Conservation (phyloP, 2,888 invertebrate species). For the Cheilosia scutellata region DNA sequence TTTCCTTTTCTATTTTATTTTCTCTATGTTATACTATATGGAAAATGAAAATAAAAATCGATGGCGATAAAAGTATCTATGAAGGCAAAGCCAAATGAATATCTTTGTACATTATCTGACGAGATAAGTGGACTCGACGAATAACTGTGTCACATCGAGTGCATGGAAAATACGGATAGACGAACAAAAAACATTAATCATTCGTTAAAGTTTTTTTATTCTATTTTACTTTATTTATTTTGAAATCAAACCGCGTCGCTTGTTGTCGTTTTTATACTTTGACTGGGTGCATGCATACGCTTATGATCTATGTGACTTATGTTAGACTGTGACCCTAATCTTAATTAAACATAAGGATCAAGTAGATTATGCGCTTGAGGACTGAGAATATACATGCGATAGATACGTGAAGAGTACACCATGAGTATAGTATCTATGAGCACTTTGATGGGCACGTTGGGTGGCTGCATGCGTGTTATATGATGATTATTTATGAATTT, state of each 20-base stretch:
- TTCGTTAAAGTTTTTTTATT: conserved; percentile 38
- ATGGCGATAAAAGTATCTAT: conserved; percentile 54
- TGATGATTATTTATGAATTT: conserved; percentile 59
- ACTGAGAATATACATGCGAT: conserved; percentile 38
- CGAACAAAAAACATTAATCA: conserved; percentile 62
- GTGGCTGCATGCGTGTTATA: conserved; percentile 51
- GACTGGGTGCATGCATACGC: conserved; percentile 17
- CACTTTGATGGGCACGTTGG: conserved; percentile 23
- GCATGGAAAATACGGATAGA: conserved; percentile 34
- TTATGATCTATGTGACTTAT: conserved; percentile 68
- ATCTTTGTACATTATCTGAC: conserved; percentile 37
- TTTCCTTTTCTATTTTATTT: conserved; percentile 25
- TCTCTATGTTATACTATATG: conserved; percentile 5
- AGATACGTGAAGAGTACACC: conserved; percentile 9
- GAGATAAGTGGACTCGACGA: conserved; percentile 51
- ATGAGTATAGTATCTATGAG: neutral
- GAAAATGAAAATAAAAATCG: conserved; percentile 20
- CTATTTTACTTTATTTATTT: conserved; percentile 34
- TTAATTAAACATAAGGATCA: conserved; percentile 74
- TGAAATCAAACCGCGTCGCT: conserved; percentile 50
- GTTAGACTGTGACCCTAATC: conserved; percentile 71
- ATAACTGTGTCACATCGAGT: conserved; percentile 68
- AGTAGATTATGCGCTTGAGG: conserved; percentile 53
- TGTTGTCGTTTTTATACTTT: conserved; percentile 11
- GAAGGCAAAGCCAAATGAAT: conserved; percentile 33